Conservation (phyloP, 1,140 invertebrate genomes). For the Venturia canescens region DNA sequence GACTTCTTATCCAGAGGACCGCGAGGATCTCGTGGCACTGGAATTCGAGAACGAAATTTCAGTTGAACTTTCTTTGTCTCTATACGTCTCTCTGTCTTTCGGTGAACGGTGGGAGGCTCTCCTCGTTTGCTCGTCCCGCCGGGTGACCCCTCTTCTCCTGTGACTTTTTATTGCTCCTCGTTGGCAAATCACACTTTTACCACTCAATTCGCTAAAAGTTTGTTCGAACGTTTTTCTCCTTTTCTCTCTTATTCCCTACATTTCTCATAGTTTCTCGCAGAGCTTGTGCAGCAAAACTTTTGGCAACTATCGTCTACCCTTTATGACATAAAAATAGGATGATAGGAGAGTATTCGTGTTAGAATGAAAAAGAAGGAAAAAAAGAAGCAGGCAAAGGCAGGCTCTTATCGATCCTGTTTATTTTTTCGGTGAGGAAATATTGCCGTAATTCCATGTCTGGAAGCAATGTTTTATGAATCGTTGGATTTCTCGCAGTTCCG, state of each 20-base stretch:
- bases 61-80: slow-evolving; percentile 27
- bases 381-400: background rate
- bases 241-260: background rate
- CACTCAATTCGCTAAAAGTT: slow-evolving; percentile 50
- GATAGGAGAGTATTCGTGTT: background rate
- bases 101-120: background rate
- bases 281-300: background rate
- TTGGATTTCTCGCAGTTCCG: too few species aligned
- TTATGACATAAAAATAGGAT: slow-evolving; percentile 32
- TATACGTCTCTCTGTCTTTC: slow-evolving; percentile 15
- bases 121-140: slow-evolving; percentile 25
- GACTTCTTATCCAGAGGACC: slow-evolving; percentile 45
- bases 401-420: too few species aligned
- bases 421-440: too few species aligned
- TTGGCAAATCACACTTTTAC: slow-evolving; percentile 50
- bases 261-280: slow-evolving; percentile 2
- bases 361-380: background rate
- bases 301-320: slow-evolving; percentile 29
- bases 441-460: too few species aligned
- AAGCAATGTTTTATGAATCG: too few species aligned
- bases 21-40: background rate
- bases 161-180: slow-evolving; percentile 37
- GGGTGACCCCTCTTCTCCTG: background rate
- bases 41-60: slow-evolving; percentile 28
- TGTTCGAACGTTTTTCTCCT: slow-evolving; percentile 24